Conservation (phyloP, 2,113 vertebrate species). For the Nothoprocta perdicaria region DNA sequence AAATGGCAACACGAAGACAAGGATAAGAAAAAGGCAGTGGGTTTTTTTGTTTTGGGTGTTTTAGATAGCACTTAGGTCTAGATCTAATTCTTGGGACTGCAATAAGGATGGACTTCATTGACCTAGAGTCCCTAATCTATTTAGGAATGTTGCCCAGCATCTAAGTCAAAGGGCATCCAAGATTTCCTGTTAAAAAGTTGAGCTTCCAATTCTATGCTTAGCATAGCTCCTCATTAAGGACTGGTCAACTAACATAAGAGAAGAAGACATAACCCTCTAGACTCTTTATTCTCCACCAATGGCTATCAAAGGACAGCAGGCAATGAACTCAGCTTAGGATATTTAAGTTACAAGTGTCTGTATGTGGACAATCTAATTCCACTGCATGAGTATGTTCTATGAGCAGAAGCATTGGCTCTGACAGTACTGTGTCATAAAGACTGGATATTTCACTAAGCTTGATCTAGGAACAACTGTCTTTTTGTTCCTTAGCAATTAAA, state of each 20-base stretch:
- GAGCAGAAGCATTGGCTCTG: background rate
- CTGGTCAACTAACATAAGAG: background rate
- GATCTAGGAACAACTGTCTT: background rate
- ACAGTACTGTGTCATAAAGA: background rate
- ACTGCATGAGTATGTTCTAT: background rate
- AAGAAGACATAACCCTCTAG: background rate
- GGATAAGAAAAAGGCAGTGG: background rate
- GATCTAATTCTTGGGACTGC: background rate
- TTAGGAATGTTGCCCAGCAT: background rate
- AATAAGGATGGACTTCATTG: background rate
- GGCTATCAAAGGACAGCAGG: background rate
- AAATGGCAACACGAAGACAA: background rate
- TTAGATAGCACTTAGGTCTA: background rate
- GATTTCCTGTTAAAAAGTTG: background rate
- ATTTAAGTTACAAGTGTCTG: background rate
- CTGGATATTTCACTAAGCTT: background rate
- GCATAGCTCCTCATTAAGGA: background rate
- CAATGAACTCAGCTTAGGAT: background rate
- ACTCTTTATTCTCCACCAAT: background rate
- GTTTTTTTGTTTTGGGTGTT: background rate
- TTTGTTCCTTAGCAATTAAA: background rate
- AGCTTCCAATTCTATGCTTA: background rate
- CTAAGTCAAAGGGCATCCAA: background rate
- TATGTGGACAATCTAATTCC: background rate
- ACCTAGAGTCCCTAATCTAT: background rate